Conservation (phyloP, 1,140 invertebrate species). For the Helicoverpa armigera region DNA sequence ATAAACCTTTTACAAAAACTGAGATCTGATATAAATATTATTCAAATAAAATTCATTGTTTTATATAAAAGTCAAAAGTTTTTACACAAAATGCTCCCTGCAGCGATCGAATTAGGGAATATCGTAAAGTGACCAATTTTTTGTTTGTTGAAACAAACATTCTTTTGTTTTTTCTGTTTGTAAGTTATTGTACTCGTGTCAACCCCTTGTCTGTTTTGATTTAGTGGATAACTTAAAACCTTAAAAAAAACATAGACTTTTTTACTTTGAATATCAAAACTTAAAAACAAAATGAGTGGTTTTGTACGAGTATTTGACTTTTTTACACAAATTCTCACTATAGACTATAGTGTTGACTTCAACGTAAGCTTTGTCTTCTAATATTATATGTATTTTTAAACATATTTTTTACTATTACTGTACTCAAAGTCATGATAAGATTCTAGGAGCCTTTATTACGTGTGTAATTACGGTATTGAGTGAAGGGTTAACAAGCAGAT, state of each 20-base stretch:
- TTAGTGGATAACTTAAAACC: constrained; percentile 20
- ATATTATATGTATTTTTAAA: neutral
- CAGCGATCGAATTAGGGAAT: constrained; percentile 58
- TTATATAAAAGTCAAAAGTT: constrained; percentile 40
- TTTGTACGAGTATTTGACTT: neutral
- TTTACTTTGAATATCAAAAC: too few relatives aligned
- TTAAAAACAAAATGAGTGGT: neutral
- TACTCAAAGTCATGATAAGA: neutral
- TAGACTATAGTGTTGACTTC: constrained; percentile 3
- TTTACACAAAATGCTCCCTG: constrained; percentile 60
- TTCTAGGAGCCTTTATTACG: neutral
- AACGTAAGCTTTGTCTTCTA: neutral
- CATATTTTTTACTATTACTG: neutral
- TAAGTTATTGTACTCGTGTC: constrained; percentile 41
- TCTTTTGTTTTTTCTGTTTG: constrained; percentile 53
- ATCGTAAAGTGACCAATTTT: constrained; percentile 61
- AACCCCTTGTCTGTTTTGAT: constrained; percentile 55
- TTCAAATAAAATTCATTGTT: constrained; percentile 55
- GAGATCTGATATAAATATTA: constrained; percentile 39
- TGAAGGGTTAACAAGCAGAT: constrained; percentile 1
- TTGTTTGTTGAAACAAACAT: constrained; percentile 54
- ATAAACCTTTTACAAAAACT: neutral
- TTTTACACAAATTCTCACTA: neutral
- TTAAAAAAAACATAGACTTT: neutral
- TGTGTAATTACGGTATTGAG: neutral